These are phyloP conservation scores for Rhinatrema bivittatum DNA, from an alignment of 2,797 vertebrate genomes.

Conservation along the genomic window DNA sequence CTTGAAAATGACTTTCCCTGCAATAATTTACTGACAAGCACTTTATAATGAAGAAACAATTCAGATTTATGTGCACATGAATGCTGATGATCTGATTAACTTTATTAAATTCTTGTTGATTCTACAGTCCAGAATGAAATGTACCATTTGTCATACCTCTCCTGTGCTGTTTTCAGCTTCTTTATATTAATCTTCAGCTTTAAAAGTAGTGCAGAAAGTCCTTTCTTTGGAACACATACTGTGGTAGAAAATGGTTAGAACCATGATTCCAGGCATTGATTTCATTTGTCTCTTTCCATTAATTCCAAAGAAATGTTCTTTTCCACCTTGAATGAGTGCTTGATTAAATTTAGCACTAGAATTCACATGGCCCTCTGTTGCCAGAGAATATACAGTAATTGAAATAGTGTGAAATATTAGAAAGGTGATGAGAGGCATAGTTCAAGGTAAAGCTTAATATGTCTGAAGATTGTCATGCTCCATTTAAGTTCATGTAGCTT, in stretches of 20 bases:
- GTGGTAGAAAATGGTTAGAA: slow-evolving; percentile 19
- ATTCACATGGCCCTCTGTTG: slow-evolving; percentile 26
- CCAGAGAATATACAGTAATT: slow-evolving; percentile 29
- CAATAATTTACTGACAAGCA: slow-evolving; percentile 66
- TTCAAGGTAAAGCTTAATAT: slow-evolving; percentile 27
- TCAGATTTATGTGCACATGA: slow-evolving; percentile 62
- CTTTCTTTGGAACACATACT: slow-evolving; percentile 20
- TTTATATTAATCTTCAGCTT: slow-evolving; percentile 35
- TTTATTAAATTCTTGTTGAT: slow-evolving; percentile 70
- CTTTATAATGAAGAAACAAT: slow-evolving; percentile 66
- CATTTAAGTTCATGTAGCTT: slow-evolving; percentile 41
- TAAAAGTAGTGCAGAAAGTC: slow-evolving; percentile 36
- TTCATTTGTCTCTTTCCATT: slow-evolving; percentile 37
- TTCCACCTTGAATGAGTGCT: slow-evolving; percentile 38
- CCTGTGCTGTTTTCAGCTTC: slow-evolving; percentile 42
- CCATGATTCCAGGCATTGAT: slow-evolving; percentile 12
- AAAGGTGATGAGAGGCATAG: slow-evolving; percentile 5
- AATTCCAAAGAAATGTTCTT: slow-evolving; percentile 28
- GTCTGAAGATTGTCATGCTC: slow-evolving; percentile 19
- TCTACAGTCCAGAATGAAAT: slow-evolving; percentile 50
- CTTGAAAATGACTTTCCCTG: slow-evolving; percentile 57
- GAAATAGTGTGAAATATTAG: slow-evolving; percentile 28
- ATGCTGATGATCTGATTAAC: slow-evolving; percentile 64
- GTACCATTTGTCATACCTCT: slow-evolving; percentile 51
- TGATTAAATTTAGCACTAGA: slow-evolving; percentile 45